These are phyloP conservation scores for Nothobranchius kuhntae DNA, from an alignment of 2,113 vertebrate species.

Conservation along the genomic window DNA sequence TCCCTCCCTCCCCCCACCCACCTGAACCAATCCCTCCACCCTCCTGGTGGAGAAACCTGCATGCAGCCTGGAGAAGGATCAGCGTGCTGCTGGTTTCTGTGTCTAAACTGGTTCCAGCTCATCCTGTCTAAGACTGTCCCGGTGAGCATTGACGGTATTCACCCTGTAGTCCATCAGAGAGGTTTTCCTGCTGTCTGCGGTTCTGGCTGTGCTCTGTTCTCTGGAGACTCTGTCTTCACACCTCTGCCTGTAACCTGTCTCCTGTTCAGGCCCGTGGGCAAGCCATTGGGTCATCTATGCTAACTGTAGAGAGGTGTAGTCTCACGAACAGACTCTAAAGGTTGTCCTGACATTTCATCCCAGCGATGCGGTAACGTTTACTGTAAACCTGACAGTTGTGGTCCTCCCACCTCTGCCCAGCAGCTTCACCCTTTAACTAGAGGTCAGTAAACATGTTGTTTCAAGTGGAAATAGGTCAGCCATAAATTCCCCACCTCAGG, in stretches of 20 bases:
- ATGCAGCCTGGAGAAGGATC: conserved; percentile 70
- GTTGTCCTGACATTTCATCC: conserved; percentile 25
- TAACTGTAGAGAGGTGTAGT: conserved; percentile 44
- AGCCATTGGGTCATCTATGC: conserved; percentile 25
- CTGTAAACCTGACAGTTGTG: conserved; percentile 7
- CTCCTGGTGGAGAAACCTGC: conserved; percentile 60
- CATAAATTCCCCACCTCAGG: conserved; percentile 67
- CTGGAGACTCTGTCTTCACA: conserved; percentile 42
- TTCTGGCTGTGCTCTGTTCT: conserved; percentile 45
- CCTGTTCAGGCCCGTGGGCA: conserved; percentile 30
- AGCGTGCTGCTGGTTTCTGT: conserved; percentile 58
- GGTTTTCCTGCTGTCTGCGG: conserved; percentile 28
- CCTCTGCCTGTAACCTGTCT: conserved; percentile 63
- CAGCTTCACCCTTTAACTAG: conserved; percentile 49
- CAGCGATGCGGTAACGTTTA: conserved; percentile 6
- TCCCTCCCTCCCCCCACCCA: conserved; percentile 50
- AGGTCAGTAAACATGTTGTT: conserved; percentile 48
- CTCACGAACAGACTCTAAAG: conserved; percentile 39
- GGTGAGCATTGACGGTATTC: conserved; percentile 64
- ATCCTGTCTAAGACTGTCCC: conserved; percentile 52
- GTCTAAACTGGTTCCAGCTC: conserved; percentile 45
- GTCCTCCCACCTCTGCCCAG: conserved; percentile 16
- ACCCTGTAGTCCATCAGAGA: conserved; percentile 22
- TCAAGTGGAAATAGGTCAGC: conserved; percentile 51
- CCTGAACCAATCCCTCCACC: conserved; percentile 46